Conservation (phyloP, 2,888 invertebrate species). For the Boloria euphrosyne region DNA sequence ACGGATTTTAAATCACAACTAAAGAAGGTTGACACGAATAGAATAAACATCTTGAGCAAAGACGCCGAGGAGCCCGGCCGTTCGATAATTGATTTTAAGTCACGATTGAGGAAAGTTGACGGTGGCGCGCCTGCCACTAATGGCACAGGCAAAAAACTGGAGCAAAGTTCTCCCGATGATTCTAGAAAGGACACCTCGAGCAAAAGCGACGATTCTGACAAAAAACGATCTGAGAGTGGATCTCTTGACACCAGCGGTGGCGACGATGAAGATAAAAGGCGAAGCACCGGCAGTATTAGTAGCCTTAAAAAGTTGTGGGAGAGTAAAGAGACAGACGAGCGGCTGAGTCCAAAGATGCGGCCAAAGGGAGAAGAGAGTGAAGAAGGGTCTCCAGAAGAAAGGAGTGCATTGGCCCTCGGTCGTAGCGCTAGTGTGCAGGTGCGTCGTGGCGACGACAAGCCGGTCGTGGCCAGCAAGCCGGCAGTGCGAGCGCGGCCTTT, state of each 20-base stretch:
- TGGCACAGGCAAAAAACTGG: conserved; percentile 55
- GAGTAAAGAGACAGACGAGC: conserved; percentile 86
- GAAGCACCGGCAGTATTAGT: conserved; percentile 95
- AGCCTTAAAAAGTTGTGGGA: conserved; percentile 97
- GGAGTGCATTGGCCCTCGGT: conserved; percentile 36
- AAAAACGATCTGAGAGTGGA: conserved; percentile 66
- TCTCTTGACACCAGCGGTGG: conserved; percentile 65
- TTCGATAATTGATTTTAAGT: conserved; percentile 91
- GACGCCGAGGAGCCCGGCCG: conserved; percentile 78
- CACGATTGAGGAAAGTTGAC: conserved; percentile 91
- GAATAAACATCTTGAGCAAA: conserved; percentile 77
- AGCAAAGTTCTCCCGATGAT: conserved; percentile 65
- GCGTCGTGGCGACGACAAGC: conserved; percentile 68
- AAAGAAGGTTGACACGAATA: conserved; percentile 88
- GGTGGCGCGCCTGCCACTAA: conserved; percentile 64
- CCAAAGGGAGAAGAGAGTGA: conserved; percentile 53
- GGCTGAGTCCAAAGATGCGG: conserved; percentile 85
- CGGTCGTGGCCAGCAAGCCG: conserved; percentile 85
- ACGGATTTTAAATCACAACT: conserved; percentile 85
- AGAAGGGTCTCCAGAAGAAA: conserved; percentile 62
- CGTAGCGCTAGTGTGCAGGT: conserved; percentile 49
- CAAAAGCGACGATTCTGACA: conserved; percentile 72
- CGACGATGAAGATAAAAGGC: conserved; percentile 91
- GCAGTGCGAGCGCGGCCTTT: conserved; percentile 84
- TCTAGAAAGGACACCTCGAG: conserved; percentile 54